Evolutionary conservation across 1,140 invertebrate species (phyloP), one percentile per base, ranked within the genome.

Genomic region (Bilobella aurantiaca): DNA sequence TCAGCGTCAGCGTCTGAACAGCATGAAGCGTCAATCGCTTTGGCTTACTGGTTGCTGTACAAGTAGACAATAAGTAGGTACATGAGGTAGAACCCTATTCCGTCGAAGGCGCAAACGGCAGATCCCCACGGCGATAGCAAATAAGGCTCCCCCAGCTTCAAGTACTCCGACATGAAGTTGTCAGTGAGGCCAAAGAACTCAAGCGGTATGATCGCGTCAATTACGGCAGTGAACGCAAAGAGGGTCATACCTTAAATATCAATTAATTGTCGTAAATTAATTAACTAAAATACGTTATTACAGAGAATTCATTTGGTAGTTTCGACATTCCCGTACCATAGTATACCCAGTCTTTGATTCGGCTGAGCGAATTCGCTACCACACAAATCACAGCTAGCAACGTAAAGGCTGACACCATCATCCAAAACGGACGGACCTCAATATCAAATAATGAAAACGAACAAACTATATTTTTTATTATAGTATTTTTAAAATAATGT

Each of bases 101-200:
- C 71, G 47, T 73, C 71, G 60, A 73, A 73, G 1, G 70, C 34
- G n/a, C 66, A 58, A 25, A 73, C 70, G 3, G 68, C 71, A 46
- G 63, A 61, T 34, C 69, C 71, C 58, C 56, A 73, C 1, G 66
- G 32, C 28, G 61, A 68, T 18, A 34, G 28, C 28, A 73, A 62
- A 57, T 73, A 73, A 12, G 68, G 66, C 58, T 73, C 71, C 21
- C 68, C 71, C 30, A 70, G 46, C 30, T 70, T 67, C 47, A 73
- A 63, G 57, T 73, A 73, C 42, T 69, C 64, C 18, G 64, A 68
- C 71, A 73, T 73, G 47, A 69, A 73, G 58, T 58, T 63, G 47
- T 37, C 34, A 49, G 70, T 69, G 28, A 67, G 21, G 21, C 69
- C 68, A 42, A 49, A 61, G 46, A 59, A 70, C 56, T 70, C 68